These are phyloP conservation scores for Himalopsyche kuldschensis DNA, from an alignment of 2,888 invertebrate species.

Conservation along the genomic window DNA sequence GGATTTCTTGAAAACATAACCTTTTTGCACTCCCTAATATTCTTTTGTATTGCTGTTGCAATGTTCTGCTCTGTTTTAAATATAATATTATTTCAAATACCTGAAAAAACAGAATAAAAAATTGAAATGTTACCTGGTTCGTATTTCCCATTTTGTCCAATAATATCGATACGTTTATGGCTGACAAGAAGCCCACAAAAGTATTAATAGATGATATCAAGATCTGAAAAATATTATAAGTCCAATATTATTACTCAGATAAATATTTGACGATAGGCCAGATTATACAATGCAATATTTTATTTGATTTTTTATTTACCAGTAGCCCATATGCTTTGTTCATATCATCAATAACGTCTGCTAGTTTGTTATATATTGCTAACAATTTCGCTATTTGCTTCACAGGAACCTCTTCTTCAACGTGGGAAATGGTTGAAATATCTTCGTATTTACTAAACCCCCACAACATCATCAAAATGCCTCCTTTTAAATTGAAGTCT, in stretches of 20 bases:
- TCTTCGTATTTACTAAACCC: not conserved
- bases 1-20: no score
- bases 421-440: not conserved
- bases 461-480: slow-evolving; percentile 20
- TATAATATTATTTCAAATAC: no score
- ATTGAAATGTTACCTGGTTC: not conserved
- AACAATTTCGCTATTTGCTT: slow-evolving; percentile 4
- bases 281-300: not conserved
- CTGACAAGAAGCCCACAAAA: slow-evolving; percentile 3
- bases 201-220: not conserved
- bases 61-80: no score
- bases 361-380: slow-evolving; percentile 5
- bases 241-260: not conserved
- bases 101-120: no score
- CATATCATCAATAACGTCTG: slow-evolving; percentile 13
- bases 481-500: not conserved
- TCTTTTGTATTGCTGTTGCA: no score
- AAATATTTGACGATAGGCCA: not conserved
- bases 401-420: not conserved
- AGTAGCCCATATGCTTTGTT: slow-evolving; percentile 14
- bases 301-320: slow-evolving; percentile 1
- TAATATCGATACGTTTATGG: not conserved
- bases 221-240: slow-evolving; percentile 3
- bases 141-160: not conserved
- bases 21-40: no score